Evolutionary conservation across 2,888 invertebrate species (phyloP), one percentile per base, ranked within the genome.

Genomic region (Vanessa cardui): DNA sequence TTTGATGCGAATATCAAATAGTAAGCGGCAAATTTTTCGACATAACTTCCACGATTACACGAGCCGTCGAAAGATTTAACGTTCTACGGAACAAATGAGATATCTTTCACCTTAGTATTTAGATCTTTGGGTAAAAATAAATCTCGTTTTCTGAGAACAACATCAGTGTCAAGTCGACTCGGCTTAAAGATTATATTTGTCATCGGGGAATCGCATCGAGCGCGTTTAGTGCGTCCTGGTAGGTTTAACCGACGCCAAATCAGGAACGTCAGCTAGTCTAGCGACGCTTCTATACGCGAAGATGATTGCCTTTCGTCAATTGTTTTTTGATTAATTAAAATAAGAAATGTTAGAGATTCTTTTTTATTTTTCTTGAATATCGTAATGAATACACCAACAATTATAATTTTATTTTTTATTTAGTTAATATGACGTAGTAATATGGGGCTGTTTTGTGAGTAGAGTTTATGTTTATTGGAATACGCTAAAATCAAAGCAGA

Each of bases 31-130:
- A 85, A 88, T 86, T 90, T 90, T 90, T 89, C 80, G 79, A 84
- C 46, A 65, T 88, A 87, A 83, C 85, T 84, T 81, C 84, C 85
- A 33, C 95, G 95, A 62, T 58, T 54, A 67, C 62, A 70, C 47
- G 45, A 58, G 15, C 61, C 46, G 60, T 75, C 83, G 91, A 92
- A 84, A 89, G 90, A 91, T 90, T 87, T 90, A 90, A 52, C 54
- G 54, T 54, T 33, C 54, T 16, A 88, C 83, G 89, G 83, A 88
- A 88, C 89, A 88, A 84, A 88, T 86, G 86, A 85, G 90, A 90
- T 82, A 90, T 91, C 89, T 90, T 89, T 90, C 91, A 92, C 92
- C 91, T 91, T 91, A 90, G 86, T 89, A 89, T 90, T 91, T 89
- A 90, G 90, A 54, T 88, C 89, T 90, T 90, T 87, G 89, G 86